Base-by-base conservation (phyloP, 1,140 invertebrate species). In the Anastrepha obliqua region DNA sequence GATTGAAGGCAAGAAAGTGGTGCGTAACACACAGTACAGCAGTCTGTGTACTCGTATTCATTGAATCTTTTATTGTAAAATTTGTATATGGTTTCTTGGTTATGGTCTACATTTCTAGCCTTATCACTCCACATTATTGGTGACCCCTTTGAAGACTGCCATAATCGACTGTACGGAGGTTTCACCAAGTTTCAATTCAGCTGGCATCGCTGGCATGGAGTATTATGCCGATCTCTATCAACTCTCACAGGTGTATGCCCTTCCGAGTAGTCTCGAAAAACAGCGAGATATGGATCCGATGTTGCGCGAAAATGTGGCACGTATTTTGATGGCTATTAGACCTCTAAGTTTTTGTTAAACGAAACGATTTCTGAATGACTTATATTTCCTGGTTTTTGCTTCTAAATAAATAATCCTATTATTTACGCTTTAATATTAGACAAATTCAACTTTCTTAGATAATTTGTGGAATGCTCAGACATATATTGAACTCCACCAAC, bases 91-190 rank as follows among this genome's bases (percentile, higher is more conserved):
- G 2, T 86, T 7, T 29, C 29, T 29, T 29, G 29, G 29, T 29
- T 29, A 29, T 29, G 29, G 29, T 29, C 29, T 29, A 29, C 29
- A 29, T 29, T 29, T 39, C 60, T 87, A 95, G 93, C 94, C 94
- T 87, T 94, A 94, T 58, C 95, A 95, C 88, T 93, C 94, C 11
- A 95, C 94, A 65, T 90, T 97, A 2, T 89, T 95, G 87, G 94
- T 96, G 6, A 96, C 95, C 0, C 96, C 96, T 0, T 93, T 95
- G 7, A 94, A 94, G 89, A 95, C 96, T 0, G 92, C 93, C 1
- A 93, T 95, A 6, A 94, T 97, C 47, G 95, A 96, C 88, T 96
- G 96, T 88, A 96, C 95, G 13, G 96, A 97, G 90, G 95, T 96
- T 1, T 95, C 95, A 65, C 94, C 95, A 4, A 94, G 95, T 89